Evolutionary conservation across 2,888 invertebrate genomes (phyloP).

Genomic region (Drosophila peninsularis): DNA sequence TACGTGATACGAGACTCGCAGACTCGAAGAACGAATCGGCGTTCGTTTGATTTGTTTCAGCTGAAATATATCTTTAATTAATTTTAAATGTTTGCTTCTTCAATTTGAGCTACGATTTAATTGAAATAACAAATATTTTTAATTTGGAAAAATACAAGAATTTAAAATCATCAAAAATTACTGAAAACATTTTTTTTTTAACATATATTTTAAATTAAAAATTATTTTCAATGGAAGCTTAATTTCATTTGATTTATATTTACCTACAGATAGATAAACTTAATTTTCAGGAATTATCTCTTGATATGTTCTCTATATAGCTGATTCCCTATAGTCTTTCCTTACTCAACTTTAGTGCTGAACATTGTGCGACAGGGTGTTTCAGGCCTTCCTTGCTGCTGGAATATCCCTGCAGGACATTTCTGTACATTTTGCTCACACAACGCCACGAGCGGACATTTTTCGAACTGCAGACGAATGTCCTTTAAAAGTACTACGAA

Average conservation of each 20-base stretch:
- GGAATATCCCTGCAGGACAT: constrained; percentile 12
- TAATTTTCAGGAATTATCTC: too few species aligned
- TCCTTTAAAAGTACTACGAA: neutral
- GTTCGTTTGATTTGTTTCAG: constrained; percentile 22
- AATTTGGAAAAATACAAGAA: neutral
- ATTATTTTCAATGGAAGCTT: too few species aligned
- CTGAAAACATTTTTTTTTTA: too few species aligned
- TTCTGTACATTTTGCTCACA: neutral
- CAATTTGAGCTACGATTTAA: neutral
- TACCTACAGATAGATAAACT: too few species aligned
- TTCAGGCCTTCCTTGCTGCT: neutral
- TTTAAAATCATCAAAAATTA: neutral
- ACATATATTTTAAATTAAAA: too few species aligned
- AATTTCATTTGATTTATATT: too few species aligned
- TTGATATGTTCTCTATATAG: too few species aligned
- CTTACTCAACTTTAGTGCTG: neutral
- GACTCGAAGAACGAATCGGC: neutral
- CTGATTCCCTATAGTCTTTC: too few species aligned
- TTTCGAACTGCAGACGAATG: neutral
- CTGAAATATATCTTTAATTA: neutral
- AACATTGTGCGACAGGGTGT: neutral
- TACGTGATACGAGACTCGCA: constrained; percentile 2
- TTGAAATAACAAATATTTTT: neutral
- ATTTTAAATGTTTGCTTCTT: neutral
- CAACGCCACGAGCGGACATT: neutral